Evolutionary conservation across 1,140 invertebrate species (phyloP).

Genomic region (Zaprionus davidi): DNA sequence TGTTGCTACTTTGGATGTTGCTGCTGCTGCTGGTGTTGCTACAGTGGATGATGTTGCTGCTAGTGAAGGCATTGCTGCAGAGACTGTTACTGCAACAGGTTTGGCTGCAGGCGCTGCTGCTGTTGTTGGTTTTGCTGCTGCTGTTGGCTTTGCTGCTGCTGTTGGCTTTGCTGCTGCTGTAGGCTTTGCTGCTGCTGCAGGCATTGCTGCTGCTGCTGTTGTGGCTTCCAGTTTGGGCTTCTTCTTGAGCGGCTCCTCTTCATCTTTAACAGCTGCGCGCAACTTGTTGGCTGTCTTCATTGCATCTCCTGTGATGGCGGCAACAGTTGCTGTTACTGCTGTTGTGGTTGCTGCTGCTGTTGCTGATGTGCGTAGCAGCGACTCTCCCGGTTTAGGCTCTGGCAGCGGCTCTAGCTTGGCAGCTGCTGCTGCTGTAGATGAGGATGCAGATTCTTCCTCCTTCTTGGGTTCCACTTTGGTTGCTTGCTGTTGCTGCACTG

Average conservation of each 20-base stretch:
- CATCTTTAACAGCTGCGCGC: constrained; percentile 37
- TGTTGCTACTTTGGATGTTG: not conserved
- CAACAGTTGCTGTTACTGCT: not conserved
- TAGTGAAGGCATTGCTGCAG: not conserved
- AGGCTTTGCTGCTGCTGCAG: not conserved
- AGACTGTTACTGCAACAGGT: constrained; percentile 1
- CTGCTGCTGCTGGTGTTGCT: no score
- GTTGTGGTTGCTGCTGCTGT: constrained; percentile 28
- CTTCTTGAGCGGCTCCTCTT: constrained; percentile 65
- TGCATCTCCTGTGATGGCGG: constrained; percentile 21
- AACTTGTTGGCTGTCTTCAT: constrained; percentile 45
- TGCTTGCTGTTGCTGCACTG: constrained; percentile 8
- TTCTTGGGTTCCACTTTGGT: constrained; percentile 43
- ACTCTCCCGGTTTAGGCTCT: constrained; percentile 70
- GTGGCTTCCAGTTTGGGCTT: constrained; percentile 56
- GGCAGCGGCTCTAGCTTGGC: constrained; percentile 37
- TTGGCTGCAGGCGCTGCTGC: constrained; percentile 16
- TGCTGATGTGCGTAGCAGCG: constrained; percentile 53
- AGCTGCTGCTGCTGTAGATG: not conserved
- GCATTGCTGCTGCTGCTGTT: not conserved
- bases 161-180: not conserved
- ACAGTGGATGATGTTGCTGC: no score
- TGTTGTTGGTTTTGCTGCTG: constrained; percentile 16
- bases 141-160: not conserved
- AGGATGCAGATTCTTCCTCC: not conserved